phyloP scores from a whole-genome alignment of 2,797 vertebrate genomes.

The Oreochromis mossambicus region DNA sequence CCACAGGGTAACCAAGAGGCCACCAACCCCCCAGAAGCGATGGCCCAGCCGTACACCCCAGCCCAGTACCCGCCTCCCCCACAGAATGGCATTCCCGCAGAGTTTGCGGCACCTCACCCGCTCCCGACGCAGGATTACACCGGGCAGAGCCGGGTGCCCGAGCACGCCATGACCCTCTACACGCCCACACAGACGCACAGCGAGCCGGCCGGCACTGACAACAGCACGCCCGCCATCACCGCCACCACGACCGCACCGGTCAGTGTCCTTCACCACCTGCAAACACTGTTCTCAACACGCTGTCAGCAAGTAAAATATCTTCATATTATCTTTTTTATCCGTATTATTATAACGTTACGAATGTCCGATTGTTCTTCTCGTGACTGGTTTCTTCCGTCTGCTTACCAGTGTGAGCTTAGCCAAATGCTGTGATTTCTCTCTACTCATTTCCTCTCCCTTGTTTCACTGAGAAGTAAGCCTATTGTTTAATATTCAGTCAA shows the following conservation, averaged over 20 bases:
- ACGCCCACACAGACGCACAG: constrained; percentile 89
- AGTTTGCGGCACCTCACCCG: constrained; percentile 82
- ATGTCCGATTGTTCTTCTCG: background rate
- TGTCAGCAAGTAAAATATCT: constrained; percentile 64
- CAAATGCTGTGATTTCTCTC: background rate
- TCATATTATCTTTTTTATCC: constrained; percentile 18
- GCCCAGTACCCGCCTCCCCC: constrained; percentile 89
- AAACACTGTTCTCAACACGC: constrained; percentile 65
- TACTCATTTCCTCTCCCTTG: background rate
- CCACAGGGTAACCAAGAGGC: constrained; percentile 93
- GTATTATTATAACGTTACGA: background rate
- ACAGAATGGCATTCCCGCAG: constrained; percentile 89
- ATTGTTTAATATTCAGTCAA: background rate
- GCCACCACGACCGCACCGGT: constrained; percentile 86
- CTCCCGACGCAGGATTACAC: constrained; percentile 87
- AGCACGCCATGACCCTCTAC: constrained; percentile 92
- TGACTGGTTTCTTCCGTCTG: background rate
- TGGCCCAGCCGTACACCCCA: constrained; percentile 93
- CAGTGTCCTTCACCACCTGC: constrained; percentile 74
- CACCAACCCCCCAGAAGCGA: constrained; percentile 89
- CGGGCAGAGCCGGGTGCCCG: constrained; percentile 88
- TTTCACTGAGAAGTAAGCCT: background rate
- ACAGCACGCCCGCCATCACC: constrained; percentile 84
- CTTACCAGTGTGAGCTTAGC: background rate
- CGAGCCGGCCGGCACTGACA: constrained; percentile 84